Evolutionary conservation across 2,797 vertebrate genomes (phyloP).

Genomic region (Lutjanus campechanus): DNA sequence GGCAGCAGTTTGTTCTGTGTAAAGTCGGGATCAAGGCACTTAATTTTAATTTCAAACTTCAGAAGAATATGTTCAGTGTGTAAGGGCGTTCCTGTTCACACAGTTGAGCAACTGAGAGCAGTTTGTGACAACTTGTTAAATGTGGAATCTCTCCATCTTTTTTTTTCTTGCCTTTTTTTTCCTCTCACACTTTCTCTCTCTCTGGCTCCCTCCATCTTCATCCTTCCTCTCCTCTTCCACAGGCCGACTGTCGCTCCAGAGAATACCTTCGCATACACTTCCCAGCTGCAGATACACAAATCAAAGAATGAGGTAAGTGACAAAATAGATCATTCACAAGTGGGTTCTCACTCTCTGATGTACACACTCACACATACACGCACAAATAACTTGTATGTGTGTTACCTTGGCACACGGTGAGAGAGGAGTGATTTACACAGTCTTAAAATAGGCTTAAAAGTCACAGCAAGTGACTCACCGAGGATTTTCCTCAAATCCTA

Average conservation of each 20-base stretch:
- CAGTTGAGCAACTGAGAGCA: conserved; percentile 11
- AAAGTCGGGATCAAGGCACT: conserved; percentile 39
- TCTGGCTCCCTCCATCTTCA: conserved; percentile 14
- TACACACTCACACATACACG: conserved; percentile 14
- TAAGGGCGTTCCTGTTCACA: background rate
- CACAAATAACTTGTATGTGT: conserved; percentile 10
- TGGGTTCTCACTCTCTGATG: conserved; percentile 20
- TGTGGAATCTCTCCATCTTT: conserved; percentile 15
- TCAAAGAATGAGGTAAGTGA: conserved; percentile 66
- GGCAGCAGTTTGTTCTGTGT: conserved; percentile 35
- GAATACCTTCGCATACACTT: conserved; percentile 87
- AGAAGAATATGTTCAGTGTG: conserved; percentile 17
- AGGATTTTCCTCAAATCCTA: conserved; percentile 65
- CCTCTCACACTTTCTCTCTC: conserved; percentile 2
- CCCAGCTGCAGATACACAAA: conserved; percentile 53
- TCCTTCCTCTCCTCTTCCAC: conserved; percentile 21
- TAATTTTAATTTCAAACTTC: conserved; percentile 45
- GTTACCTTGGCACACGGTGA: conserved; percentile 17
- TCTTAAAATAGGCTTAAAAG: conserved; percentile 60
- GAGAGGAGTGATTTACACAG: conserved; percentile 48
- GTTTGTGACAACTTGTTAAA: conserved; percentile 45
- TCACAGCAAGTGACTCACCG: conserved; percentile 54
- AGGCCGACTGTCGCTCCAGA: conserved; percentile 89
- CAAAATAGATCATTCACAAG: conserved; percentile 8
- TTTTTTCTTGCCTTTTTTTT: background rate